Base-by-base conservation (phyloP, 2,888 invertebrate species). In the Celastrina argiolus region DNA sequence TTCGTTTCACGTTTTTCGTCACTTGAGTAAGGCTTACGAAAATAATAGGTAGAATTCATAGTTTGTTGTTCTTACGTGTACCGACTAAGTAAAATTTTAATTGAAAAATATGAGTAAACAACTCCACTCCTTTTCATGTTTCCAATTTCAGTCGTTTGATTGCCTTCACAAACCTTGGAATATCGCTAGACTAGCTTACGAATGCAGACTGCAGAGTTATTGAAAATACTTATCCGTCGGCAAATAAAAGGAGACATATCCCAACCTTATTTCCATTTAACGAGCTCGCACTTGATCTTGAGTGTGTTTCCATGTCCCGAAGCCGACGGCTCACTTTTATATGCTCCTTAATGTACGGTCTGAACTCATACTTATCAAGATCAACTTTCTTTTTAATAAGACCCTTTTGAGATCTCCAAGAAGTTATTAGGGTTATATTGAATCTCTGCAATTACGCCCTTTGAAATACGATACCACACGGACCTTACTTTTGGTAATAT, bases 261-360 rank as follows among this genome's bases (percentile, higher is more conserved):
- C 61, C 18, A 10, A 14, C 61, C 67, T 69, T 68, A 68, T 73
- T 71, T 66, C 69, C 63, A 72, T 70, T 82, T 81, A 76, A 81
- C 74, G 79, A 77, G 65, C 68, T 66, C 74, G 72, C 69, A 69
- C 70, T 59, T 68, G 68, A 74, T 71, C 72, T 70, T 76, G 76
- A 84, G 82, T 81, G 80, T 76, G 79, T 75, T 82, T 79, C 76
- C 80, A 75, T 82, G 83, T 82, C 74, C 42, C 56, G 39, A 18
- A 39, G 31, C 56, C 28, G 39, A 26, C 39, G 59, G 58, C 14
- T 39, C 39, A 39, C 58, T 59, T 66, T 63, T 65, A n/a, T 58
- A 59, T 34, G 66, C 14, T 42, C 66, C 66, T 56, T 65, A 65
- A 65, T 56, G 59, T 18, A 42, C 41, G 45, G 42, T 34, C 66